Percentiles rank a stretch among this genome's conserved stretches.
phyloP scores from a whole-genome alignment of 2,113 vertebrate genomes.

The Corythoichthys haematopterus region DNA sequence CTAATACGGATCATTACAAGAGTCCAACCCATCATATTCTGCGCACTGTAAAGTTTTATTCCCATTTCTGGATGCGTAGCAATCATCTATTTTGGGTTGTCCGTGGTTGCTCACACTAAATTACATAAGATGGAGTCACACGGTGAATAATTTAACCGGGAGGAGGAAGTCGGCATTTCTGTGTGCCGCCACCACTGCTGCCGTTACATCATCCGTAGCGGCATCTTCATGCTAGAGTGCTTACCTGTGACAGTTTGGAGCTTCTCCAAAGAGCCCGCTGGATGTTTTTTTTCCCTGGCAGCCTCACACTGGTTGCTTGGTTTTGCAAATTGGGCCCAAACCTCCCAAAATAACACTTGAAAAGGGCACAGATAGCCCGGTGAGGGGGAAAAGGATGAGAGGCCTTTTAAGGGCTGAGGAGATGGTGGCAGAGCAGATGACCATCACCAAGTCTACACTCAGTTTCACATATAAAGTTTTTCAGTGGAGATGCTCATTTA shows the following conservation, averaged over 20 bases:
- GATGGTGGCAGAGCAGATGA: conserved; percentile 18
- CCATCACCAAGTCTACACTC: not conserved
- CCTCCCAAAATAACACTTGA: not conserved
- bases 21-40: conserved; percentile 56
- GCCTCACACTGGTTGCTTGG: not conserved
- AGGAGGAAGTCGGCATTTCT: conserved; percentile 19
- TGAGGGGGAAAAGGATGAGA: not conserved
- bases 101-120: conserved; percentile 17
- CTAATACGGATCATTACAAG: conserved; percentile 54
- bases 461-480: too few species aligned
- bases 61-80: conserved; percentile 31
- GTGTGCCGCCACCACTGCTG: too few species aligned
- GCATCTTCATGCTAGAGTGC: conserved; percentile 21
- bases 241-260: conserved; percentile 4
- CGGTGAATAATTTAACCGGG: conserved; percentile 35
- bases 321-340: not conserved
- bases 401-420: not conserved
- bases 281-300: not conserved
- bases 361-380: not conserved
- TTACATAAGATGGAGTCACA: conserved; percentile 52
- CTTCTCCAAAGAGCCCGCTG: not conserved
- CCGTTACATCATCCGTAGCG: not conserved
- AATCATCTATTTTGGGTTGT: not conserved
- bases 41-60: conserved; percentile 18
- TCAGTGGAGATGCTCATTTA: too few species aligned